Evolutionary conservation across 2,888 invertebrate species (phyloP).

Genomic region (Sipha maydis): DNA sequence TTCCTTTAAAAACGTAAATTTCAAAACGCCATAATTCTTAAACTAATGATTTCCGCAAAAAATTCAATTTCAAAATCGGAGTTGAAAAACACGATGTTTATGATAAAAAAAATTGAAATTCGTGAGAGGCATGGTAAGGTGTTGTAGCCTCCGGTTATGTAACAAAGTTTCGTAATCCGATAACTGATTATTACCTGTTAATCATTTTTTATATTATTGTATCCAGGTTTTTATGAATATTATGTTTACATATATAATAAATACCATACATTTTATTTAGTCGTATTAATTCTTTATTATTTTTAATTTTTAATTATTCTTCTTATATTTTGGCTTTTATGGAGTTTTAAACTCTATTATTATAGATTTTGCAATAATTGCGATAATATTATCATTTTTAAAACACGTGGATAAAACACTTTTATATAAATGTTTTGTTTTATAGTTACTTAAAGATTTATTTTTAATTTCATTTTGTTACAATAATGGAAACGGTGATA

Average conservation of each 20-base stretch:
- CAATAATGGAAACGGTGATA: not conserved
- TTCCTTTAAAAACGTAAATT: no score
- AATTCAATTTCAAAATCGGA: no score
- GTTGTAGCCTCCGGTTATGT: no score
- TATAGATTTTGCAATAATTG: not conserved
- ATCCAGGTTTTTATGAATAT: constrained; percentile 27
- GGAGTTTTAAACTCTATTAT: constrained; percentile 2
- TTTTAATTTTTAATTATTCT: not conserved
- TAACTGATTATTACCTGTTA: not conserved
- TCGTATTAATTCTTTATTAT: not conserved
- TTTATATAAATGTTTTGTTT: not conserved
- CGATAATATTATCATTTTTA: not conserved
- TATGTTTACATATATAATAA: constrained; percentile 19
- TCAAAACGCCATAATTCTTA: no score
- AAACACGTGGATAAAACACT: not conserved
- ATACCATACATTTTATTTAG: not conserved
- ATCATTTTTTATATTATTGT: constrained; percentile 1
- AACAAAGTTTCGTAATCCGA: no score
- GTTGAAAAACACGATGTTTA: no score
- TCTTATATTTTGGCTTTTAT: constrained; percentile 26
- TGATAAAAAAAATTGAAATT: no score
- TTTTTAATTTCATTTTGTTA: not conserved
- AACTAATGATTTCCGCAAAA: no score
- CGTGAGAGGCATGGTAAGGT: no score
- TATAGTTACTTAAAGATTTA: not conserved